phyloP scores from a whole-genome alignment of 1,140 invertebrate genomes.

The Bombus polaris region DNA sequence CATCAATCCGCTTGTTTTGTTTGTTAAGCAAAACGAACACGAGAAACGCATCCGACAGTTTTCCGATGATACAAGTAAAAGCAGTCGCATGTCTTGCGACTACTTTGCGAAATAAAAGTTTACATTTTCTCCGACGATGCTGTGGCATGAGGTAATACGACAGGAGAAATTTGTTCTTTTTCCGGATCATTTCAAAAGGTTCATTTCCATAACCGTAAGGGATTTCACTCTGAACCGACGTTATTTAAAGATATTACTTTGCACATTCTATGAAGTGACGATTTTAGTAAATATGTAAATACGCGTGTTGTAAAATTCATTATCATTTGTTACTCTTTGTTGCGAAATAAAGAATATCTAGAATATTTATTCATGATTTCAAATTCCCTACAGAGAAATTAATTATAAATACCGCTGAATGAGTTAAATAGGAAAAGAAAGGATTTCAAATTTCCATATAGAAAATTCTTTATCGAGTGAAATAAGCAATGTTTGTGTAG shows the following conservation, averaged over 20 bases:
- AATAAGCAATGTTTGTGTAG: no score
- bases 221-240: neutral
- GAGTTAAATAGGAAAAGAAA: no score
- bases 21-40: neutral
- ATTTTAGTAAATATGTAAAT: no score
- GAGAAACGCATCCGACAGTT: conserved; percentile 2
- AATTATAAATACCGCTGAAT: no score
- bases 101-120: neutral
- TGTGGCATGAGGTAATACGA: neutral
- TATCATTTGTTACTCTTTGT: no score
- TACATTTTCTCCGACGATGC: neutral
- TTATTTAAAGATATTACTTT: neutral
- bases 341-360: no score
- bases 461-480: no score
- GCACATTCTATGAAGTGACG: rapidly evolving
- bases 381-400: no score
- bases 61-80: neutral
- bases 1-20: neutral
- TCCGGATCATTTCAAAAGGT: neutral
- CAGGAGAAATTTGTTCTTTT: neutral
- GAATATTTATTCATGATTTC: no score
- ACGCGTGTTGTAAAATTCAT: no score
- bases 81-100: neutral
- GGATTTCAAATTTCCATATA: no score
- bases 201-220: neutral